A percentile compares a stretch with the other conserved stretches of the same genome.
Evolutionary conservation across 23 tunicate species (phyloP).

Genomic region (Trididemnum clinides): DNA sequence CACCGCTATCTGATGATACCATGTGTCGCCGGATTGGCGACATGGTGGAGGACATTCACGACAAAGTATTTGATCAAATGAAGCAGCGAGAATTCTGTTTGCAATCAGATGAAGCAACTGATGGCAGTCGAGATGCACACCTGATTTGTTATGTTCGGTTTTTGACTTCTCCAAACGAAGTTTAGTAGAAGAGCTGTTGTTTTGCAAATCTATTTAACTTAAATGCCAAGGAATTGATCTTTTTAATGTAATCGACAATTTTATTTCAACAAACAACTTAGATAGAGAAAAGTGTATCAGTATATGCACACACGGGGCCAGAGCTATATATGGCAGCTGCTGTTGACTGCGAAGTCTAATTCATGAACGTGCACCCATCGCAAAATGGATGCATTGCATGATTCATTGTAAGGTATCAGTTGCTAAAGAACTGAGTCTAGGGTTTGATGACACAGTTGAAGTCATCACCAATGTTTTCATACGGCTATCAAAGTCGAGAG

Average conservation of each 20-base stretch:
- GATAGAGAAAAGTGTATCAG: constrained; percentile 38
- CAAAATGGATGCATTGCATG: constrained; percentile 38
- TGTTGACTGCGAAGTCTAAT: constrained; percentile 5
- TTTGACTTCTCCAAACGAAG: constrained; percentile 7
- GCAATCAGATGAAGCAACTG: constrained; percentile 38
- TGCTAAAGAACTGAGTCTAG: constrained; percentile 37
- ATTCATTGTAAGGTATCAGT: constrained; percentile 32
- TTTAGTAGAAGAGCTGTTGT: no score
- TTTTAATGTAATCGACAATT: constrained; percentile 21
- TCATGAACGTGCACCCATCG: constrained; percentile 5
- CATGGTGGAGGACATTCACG: constrained; percentile 33
- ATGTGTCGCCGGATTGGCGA: no score
- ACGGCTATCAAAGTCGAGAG: no score
- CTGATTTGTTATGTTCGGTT: not conserved
- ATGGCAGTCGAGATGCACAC: constrained; percentile 40
- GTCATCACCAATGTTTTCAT: no score
- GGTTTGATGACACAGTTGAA: constrained; percentile 10
- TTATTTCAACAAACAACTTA: constrained; percentile 46
- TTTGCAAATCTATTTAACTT: constrained; percentile 38
- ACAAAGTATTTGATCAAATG: constrained; percentile 25
- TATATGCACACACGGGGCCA: constrained; percentile 43
- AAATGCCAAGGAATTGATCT: constrained; percentile 29
- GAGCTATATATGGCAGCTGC: constrained; percentile 6
- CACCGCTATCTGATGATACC: no score
- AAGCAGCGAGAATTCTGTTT: no score